These are phyloP conservation scores for Cygnus buccinator DNA, from an alignment of 2,113 vertebrate species.

Conservation along the genomic window DNA sequence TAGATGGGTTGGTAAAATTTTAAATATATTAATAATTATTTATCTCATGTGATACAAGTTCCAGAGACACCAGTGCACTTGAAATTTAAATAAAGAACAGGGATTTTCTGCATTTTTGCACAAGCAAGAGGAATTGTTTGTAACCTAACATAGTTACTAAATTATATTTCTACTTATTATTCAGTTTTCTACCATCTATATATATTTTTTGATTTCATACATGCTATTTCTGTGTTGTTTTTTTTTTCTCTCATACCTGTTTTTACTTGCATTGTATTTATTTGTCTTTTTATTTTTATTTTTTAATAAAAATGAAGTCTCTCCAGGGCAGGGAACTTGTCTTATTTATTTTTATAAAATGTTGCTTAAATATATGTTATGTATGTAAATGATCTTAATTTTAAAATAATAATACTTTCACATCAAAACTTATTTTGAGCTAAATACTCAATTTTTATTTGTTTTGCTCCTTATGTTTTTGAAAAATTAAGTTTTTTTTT, in stretches of 20 bases:
- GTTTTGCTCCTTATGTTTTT: not conserved
- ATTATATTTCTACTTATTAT: not conserved
- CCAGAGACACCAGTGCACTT: not conserved
- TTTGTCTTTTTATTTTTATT: not conserved
- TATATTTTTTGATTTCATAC: not conserved
- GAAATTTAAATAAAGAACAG: not conserved
- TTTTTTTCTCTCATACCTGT: not conserved
- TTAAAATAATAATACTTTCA: constrained; percentile 8
- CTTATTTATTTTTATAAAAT: constrained; percentile 18
- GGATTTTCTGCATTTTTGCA: not conserved
- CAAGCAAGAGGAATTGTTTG: not conserved
- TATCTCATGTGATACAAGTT: not conserved
- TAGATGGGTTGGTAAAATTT: not conserved
- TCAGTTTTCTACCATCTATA: not conserved
- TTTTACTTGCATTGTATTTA: not conserved
- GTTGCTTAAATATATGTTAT: not conserved
- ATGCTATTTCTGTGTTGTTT: not conserved
- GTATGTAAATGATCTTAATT: constrained; percentile 15
- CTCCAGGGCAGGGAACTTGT: not conserved
- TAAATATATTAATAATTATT: not conserved
- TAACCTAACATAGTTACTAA: not conserved
- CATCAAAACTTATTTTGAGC: constrained; percentile 23
- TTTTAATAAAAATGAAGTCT: constrained; percentile 20
- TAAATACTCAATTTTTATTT: constrained; percentile 11
- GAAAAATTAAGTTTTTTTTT: not conserved